Base-by-base conservation (phyloP, 2,888 invertebrate species). In the Mesoligia furuncula region DNA sequence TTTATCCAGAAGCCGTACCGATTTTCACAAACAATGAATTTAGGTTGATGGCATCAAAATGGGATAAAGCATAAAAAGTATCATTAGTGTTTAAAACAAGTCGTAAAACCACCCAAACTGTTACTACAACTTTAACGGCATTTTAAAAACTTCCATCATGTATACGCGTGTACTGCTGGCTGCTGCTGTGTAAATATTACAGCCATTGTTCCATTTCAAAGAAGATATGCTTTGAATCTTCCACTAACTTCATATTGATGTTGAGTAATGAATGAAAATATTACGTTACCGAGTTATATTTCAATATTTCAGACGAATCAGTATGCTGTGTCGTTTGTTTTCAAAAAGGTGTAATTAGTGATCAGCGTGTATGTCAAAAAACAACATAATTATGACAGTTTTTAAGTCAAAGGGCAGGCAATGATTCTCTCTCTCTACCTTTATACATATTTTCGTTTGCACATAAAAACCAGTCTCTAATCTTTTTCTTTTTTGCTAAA, bases 31-130 rank as follows among this genome's bases (percentile, higher is more conserved):
- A 73, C 45, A 64, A 59, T 68, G 74, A 71, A 84, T 81, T 82
- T 82, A 81, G 87, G 76, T 87, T 88, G 80, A 81, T 74, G 77
- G 57, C 75, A 83, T 84, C 77, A 89, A 87, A 86, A 85, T 81
- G 48, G 65, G 75, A 83, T 85, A 67, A 69, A 83, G 80, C 73
- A 83, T 79, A 87, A 88, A 88, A 78, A 66, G 75, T 81, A 88
- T 85, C 82, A 85, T 83, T 83, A 77, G 65, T 71, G 71, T 83
- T 83, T 82, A 61, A 75, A 79, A 84, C 77, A 75, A 82, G 87
- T 83, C 84, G 80, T 88, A 81, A 79, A 87, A 85, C 65, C 67
- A 72, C 64, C 81, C 64, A 74, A 79, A 79, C 75, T 71, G 69
- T 79, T 70, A 39, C 71, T 81, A 79, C 75, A 82, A 75, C 69